These are phyloP conservation scores for Monochamus saltuarius DNA, from an alignment of 1,140 invertebrate species.

Conservation along the genomic window DNA sequence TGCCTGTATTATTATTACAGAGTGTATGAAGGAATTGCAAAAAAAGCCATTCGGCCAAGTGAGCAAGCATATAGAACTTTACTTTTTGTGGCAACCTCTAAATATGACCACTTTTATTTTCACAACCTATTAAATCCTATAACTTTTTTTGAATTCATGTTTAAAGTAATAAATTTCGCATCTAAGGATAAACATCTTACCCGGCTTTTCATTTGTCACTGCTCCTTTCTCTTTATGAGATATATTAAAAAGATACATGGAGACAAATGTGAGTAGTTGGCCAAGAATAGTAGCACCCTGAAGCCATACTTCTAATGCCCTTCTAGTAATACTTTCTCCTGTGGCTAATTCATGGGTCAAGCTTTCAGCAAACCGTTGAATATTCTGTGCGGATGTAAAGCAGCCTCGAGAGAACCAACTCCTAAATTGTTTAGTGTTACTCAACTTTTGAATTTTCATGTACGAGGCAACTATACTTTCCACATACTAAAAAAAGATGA, in stretches of 20 bases:
- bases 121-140: background rate
- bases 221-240: conserved; percentile 43
- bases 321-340: conserved; percentile 39
- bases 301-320: conserved; percentile 46
- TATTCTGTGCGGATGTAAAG: conserved; percentile 47
- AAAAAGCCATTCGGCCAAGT: too few relatives aligned
- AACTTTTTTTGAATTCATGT: background rate
- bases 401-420: conserved; percentile 48
- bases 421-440: conserved; percentile 48
- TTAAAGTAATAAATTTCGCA: background rate
- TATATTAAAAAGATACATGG: conserved; percentile 50
- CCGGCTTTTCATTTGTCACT: conserved; percentile 22
- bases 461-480: conserved; percentile 61
- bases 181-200: conserved; percentile 5
- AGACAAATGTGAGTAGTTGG: conserved; percentile 48
- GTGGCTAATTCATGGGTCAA: conserved; percentile 45
- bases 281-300: conserved; percentile 47
- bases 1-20: too few relatives aligned
- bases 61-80: too few relatives aligned
- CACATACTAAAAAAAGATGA: conserved; percentile 54
- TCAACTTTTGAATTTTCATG: conserved; percentile 58
- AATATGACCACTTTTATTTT: too few relatives aligned
- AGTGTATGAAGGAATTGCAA: too few relatives aligned
- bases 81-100: too few relatives aligned
- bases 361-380: conserved; percentile 49